These are phyloP conservation scores for Perizoma flavofasciatum DNA, from an alignment of 2,888 invertebrate genomes.

Conservation along the genomic window DNA sequence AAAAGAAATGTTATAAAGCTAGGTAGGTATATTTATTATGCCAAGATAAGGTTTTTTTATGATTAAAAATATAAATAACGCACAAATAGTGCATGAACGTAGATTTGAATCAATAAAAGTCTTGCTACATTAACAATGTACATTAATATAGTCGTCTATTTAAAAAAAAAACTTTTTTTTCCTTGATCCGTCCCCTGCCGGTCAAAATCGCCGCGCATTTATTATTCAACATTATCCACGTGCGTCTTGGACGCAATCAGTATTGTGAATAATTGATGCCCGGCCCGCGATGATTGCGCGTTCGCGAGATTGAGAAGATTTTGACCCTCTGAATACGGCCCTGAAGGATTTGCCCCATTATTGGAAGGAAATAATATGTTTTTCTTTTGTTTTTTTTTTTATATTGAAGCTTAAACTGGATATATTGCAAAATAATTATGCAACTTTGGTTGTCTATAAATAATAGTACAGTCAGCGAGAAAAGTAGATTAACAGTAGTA, in stretches of 20 bases:
- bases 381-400: conserved; percentile 7
- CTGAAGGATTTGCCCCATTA: conserved; percentile 60
- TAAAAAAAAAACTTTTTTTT: not conserved
- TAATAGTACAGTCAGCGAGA: no score
- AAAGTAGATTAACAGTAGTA: no score
- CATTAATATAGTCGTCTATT: not conserved
- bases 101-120: no score
- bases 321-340: conserved; percentile 55
- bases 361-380: conserved; percentile 22
- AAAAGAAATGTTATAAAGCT: no score
- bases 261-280: conserved; percentile 81
- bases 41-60: no score
- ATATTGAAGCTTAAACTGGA: not conserved
- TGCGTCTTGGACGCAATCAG: conserved; percentile 83
- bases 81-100: no score
- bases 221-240: conserved; percentile 76
- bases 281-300: conserved; percentile 70
- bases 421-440: no score
- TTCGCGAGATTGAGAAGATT: conserved; percentile 78
- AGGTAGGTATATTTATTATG: no score
- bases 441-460: no score
- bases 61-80: no score
- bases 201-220: conserved; percentile 69
- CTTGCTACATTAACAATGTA: no score
- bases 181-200: conserved; percentile 55